Conservation (phyloP, 30 jellyfish, hydroid and myxozoan genomes). For the Aurelia coerulea region DNA sequence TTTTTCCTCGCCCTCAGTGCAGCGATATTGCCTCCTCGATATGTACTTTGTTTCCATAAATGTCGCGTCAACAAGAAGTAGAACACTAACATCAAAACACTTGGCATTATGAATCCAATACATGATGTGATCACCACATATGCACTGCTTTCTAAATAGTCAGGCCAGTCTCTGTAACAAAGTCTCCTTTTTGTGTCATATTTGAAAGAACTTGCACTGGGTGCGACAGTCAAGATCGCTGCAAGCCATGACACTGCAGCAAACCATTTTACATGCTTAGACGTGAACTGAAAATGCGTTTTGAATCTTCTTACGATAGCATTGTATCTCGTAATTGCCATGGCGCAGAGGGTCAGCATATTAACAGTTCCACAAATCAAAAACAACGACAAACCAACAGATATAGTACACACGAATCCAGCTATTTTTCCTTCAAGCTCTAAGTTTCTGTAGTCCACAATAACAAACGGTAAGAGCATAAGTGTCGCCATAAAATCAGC, state of each 20-base stretch:
- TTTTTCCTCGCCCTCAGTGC: slow-evolving; percentile 21
- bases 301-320: slow-evolving; percentile 12
- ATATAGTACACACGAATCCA: slow-evolving; percentile 17
- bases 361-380: slow-evolving; percentile 12
- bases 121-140: slow-evolving; percentile 9
- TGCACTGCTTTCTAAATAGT: not conserved
- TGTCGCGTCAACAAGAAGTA: not conserved
- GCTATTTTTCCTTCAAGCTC: not conserved
- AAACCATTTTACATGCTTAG: not conserved
- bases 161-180: slow-evolving; percentile 23
- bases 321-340: not conserved
- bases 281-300: not conserved
- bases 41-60: slow-evolving; percentile 13
- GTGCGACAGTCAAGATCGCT: not conserved
- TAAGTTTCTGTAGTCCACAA: not conserved
- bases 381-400: not conserved
- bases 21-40: not conserved
- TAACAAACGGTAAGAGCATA: not conserved
- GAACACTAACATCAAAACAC: not conserved
- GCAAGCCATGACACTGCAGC: slow-evolving; percentile 6
- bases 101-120: not conserved
- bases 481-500: slow-evolving; percentile 9
- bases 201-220: not conserved
- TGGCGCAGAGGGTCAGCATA: not conserved
- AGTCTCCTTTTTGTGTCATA: not conserved